Evolutionary conservation across 2,113 vertebrate genomes (phyloP), one percentile per base, ranked within the genome.

Genomic region (Pterocles burchelli): DNA sequence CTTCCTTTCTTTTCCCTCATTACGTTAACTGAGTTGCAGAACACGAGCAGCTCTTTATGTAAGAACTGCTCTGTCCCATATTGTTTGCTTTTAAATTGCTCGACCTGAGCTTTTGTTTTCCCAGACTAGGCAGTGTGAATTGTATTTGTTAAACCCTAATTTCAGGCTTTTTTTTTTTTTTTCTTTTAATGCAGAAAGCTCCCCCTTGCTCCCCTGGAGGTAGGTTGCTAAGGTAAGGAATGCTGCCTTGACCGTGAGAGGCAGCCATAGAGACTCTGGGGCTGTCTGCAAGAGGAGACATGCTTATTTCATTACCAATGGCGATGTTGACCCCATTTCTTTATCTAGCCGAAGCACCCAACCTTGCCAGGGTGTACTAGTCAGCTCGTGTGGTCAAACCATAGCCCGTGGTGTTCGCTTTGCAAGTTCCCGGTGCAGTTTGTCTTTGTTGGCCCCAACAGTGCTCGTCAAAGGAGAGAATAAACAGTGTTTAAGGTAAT

Each of bases 321-420:
- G 28, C 38, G 28, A 7, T 5, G 34, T 19, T 73, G 54, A 17
- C 25, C 13, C 31, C 9, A 5, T 10, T 26, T 73, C 82, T 65
- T 55, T 11, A 13, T 11, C 43, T 48, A 21, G 15, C n/a, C 28
- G 13, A 49, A 67, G 58, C 51, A 52, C 15, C 65, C 66, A 43
- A 3, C 45, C 28, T 31, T 54, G 20, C 43, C 13, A 34, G 1
- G 1, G 0, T 3, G 1, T 7, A 4, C 33, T 0, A 4, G 25
- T 5, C 33, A 16, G 38, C 77, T 76, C 10, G 1, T 5, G 1
- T 34, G 76, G 58, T 41, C 36, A 31, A 13, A 46, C 29, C 38
- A 7, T 16, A 20, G 49, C 48, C 48, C 19, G 5, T 16, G 45
- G 12, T 17, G 5, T 45, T 21, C 3, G 13, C 13, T 48, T 21